phyloP scores from a whole-genome alignment of 2,797 vertebrate species.

The Acipenser oxyrinchus region DNA sequence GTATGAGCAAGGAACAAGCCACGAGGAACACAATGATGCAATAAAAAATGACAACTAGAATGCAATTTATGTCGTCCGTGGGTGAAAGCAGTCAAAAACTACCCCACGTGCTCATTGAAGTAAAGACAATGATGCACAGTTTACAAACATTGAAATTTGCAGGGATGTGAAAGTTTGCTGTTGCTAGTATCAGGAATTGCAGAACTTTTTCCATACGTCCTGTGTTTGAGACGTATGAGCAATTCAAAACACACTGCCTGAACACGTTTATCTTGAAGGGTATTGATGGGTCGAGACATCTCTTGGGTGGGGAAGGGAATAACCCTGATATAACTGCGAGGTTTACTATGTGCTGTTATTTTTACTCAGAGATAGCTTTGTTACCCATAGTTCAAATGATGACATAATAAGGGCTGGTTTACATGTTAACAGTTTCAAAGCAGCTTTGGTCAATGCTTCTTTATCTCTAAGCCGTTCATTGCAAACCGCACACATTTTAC shows the following conservation, averaged over 20 bases:
- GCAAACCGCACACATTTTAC: conserved; percentile 27
- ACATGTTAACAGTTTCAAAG: conserved; percentile 36
- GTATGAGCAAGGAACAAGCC: no score
- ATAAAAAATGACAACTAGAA: no score
- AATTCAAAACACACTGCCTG: not conserved
- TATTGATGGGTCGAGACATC: conserved; percentile 28
- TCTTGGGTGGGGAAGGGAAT: conserved; percentile 42
- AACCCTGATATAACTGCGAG: conserved; percentile 30
- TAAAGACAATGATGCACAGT: no score
- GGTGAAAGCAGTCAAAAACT: no score
- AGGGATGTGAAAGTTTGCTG: no score
- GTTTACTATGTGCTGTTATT: conserved; percentile 30
- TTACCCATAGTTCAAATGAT: conserved; percentile 44
- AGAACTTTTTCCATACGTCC: no score
- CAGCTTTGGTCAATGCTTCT: conserved; percentile 33
- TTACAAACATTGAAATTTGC: no score
- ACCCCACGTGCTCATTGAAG: no score
- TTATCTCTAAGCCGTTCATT: conserved; percentile 40
- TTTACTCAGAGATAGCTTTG: conserved; percentile 55
- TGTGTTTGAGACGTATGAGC: no score
- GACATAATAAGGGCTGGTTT: conserved; percentile 57
- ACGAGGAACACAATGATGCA: no score
- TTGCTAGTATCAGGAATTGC: no score
- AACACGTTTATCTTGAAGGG: conserved; percentile 3
- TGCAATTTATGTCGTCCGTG: no score